These are phyloP conservation scores for Nomia melanderi DNA, from an alignment of 1,140 invertebrate species.

Conservation along the genomic window DNA sequence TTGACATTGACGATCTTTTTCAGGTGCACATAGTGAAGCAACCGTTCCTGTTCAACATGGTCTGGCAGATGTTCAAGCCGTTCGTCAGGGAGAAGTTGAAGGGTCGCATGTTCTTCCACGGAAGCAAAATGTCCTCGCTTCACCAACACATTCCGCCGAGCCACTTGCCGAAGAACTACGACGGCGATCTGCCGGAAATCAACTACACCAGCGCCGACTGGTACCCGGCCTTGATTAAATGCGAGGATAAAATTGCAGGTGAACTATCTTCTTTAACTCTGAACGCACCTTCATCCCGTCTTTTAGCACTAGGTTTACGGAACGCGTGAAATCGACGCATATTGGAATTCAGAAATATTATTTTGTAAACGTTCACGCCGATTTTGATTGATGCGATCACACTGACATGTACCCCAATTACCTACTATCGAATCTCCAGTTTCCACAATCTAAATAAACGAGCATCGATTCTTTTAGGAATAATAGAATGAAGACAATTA, in stretches of 20 bases:
- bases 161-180: constrained; percentile 88
- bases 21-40: constrained; percentile 93
- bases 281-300: no score
- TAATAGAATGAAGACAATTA: no score
- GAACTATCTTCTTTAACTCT: no score
- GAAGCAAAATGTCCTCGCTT: constrained; percentile 86
- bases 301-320: no score
- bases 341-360: no score
- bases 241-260: constrained; percentile 84
- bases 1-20: not conserved
- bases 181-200: constrained; percentile 87
- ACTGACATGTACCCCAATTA: no score
- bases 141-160: constrained; percentile 86
- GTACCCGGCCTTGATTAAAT: constrained; percentile 85
- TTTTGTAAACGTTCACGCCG: no score
- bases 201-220: constrained; percentile 88
- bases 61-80: constrained; percentile 93
- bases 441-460: no score
- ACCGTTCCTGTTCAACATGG: constrained; percentile 93
- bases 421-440: no score
- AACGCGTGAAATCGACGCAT: no score
- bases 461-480: no score
- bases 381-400: no score
- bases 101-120: constrained; percentile 89
- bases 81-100: constrained; percentile 92